Evolutionary conservation across 2,113 vertebrate species (phyloP).

Genomic region (Cynoglossus semilaevis): DNA sequence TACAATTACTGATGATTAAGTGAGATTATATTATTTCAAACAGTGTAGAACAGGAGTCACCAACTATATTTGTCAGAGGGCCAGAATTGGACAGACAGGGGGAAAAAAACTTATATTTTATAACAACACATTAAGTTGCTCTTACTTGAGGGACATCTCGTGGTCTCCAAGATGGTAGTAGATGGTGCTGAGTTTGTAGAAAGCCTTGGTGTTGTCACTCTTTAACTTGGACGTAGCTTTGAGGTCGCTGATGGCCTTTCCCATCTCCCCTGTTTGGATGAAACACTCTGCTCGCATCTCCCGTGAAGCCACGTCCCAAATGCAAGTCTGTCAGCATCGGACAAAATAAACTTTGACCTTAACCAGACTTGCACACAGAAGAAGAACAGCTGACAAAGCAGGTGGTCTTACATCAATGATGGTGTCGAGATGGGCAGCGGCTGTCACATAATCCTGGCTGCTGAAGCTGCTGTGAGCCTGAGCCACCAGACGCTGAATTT

Average conservation of each 20-base stretch:
- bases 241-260: conserved; percentile 93
- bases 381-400: neutral
- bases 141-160: conserved; percentile 92
- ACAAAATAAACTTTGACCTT: conserved; percentile 1
- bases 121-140: neutral
- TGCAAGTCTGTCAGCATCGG: conserved; percentile 82
- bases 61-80: no score
- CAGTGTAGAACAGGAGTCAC: no score
- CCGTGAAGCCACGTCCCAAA: conserved; percentile 90
- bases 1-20: no score
- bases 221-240: conserved; percentile 93
- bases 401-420: conserved; percentile 84
- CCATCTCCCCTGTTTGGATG: conserved; percentile 88
- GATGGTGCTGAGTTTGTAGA: conserved; percentile 93
- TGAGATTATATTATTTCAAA: no score
- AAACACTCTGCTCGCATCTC: conserved; percentile 95
- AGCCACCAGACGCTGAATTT: conserved; percentile 85
- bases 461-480: conserved; percentile 77
- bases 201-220: conserved; percentile 94
- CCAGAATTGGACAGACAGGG: no score
- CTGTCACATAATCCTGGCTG: conserved; percentile 77
- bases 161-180: conserved; percentile 95
- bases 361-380: no score
- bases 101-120: no score
- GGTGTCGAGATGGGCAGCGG: conserved; percentile 81